A percentile compares a stretch with the other conserved stretches of the same genome.
Conservation (phyloP, 2,113 vertebrate species). For the Spermophilus dauricus region DNA sequence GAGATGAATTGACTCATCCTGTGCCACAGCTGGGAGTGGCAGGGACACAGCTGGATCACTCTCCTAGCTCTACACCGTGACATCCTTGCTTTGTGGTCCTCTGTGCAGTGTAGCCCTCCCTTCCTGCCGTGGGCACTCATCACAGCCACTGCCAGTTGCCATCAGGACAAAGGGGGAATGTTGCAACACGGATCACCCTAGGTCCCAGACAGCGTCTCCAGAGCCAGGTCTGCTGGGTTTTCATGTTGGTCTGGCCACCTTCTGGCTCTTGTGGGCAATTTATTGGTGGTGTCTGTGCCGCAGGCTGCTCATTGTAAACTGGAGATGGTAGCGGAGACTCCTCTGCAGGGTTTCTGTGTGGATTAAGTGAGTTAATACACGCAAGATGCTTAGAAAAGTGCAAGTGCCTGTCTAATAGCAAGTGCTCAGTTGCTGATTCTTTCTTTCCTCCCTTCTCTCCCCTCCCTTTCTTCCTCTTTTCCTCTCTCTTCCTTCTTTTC, state of each 20-base stretch:
- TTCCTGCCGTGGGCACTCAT: background rate
- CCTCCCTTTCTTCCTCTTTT: no score
- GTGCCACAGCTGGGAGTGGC: background rate
- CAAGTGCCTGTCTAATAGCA: background rate
- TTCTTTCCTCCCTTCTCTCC: background rate
- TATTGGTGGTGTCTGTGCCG: background rate
- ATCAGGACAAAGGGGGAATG: background rate
- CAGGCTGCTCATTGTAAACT: background rate
- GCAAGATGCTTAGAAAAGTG: background rate
- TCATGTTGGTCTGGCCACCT: background rate
- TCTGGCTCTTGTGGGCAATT: background rate
- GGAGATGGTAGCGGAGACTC: background rate
- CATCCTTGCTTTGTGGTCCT: no score
- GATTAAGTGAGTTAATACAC: background rate
- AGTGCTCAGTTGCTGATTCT: background rate
- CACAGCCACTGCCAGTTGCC: background rate
- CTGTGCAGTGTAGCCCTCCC: background rate
- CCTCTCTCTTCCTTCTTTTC: background rate
- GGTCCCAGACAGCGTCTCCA: background rate
- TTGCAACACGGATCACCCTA: accelerated
- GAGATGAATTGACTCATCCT: background rate
- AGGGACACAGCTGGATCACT: background rate
- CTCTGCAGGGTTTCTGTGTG: background rate
- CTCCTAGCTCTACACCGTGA: background rate
- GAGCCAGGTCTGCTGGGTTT: background rate